A percentile compares a stretch with the other conserved stretches of the same genome.
Evolutionary conservation across 2,888 invertebrate species (phyloP).

Genomic region (Eupithecia tripunctaria): DNA sequence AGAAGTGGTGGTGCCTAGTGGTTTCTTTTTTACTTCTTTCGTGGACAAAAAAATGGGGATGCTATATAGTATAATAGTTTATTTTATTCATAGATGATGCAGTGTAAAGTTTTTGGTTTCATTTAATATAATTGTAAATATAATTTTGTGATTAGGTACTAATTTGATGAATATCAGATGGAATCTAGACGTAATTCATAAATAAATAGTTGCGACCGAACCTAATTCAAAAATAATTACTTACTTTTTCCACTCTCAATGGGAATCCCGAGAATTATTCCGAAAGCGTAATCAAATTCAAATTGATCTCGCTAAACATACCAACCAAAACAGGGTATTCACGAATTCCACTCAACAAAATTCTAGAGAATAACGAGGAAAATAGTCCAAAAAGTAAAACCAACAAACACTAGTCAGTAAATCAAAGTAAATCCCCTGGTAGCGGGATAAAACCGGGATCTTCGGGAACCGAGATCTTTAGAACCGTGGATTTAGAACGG

Average conservation of each 20-base stretch:
- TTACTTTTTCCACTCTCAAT: background rate
- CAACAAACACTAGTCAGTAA: constrained; percentile 54
- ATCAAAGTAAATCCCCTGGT: constrained; percentile 63
- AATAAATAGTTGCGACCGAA: background rate
- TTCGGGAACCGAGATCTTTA: constrained; percentile 49
- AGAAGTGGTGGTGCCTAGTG: too few relatives aligned
- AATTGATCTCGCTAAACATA: background rate
- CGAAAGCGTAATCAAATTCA: background rate
- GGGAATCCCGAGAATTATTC: background rate
- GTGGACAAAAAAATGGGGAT: too few relatives aligned
- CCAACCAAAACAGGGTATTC: background rate
- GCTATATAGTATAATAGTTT: too few relatives aligned
- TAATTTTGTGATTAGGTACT: too few relatives aligned
- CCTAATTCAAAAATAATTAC: background rate
- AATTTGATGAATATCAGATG: background rate
- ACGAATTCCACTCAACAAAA: constrained; percentile 7
- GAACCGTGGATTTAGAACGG: constrained; percentile 54
- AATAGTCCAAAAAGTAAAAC: constrained; percentile 40
- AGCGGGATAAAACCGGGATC: constrained; percentile 56
- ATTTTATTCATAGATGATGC: too few relatives aligned
- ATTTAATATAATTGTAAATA: too few relatives aligned
- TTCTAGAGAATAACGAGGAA: constrained; percentile 10
- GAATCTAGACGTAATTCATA: background rate
- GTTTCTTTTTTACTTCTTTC: too few relatives aligned
- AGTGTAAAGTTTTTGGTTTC: too few relatives aligned